These are phyloP conservation scores for Paramacrobiotus metropolitanus DNA, from an alignment of 1,140 invertebrate genomes.

Conservation along the genomic window DNA sequence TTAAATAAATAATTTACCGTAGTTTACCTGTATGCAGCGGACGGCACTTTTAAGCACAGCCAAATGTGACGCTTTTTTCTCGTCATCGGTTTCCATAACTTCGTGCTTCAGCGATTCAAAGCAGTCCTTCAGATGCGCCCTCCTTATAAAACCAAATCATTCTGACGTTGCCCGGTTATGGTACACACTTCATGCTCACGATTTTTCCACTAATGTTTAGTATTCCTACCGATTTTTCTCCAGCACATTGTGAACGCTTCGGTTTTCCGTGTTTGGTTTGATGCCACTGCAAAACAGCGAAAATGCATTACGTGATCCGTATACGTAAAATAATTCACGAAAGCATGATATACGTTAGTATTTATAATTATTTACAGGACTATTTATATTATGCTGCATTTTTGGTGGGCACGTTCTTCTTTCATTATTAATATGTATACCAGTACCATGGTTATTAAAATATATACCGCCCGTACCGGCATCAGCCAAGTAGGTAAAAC, in stretches of 20 bases:
- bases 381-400: too few relatives aligned
- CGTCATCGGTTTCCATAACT: neutral
- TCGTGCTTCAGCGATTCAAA: neutral
- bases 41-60: neutral
- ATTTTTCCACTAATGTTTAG: neutral
- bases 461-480: too few relatives aligned
- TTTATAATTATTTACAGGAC: too few relatives aligned
- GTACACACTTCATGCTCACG: too few relatives aligned
- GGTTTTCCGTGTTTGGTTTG: neutral
- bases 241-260: neutral
- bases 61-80: neutral
- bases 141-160: neutral
- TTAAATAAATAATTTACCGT: neutral
- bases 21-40: neutral
- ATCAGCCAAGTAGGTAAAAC: too few relatives aligned
- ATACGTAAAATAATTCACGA: neutral
- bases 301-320: neutral
- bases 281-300: neutral
- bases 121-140: constrained; percentile 4
- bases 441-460: too few relatives aligned
- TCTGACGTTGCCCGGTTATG: too few relatives aligned
- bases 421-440: too few relatives aligned
- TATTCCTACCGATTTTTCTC: neutral
- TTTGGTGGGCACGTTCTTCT: too few relatives aligned
- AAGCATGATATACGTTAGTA: neutral